Percentiles rank a stretch among this genome's conserved stretches.
phyloP scores from a whole-genome alignment of 2,888 invertebrate species.

The Halictus ligatus region DNA sequence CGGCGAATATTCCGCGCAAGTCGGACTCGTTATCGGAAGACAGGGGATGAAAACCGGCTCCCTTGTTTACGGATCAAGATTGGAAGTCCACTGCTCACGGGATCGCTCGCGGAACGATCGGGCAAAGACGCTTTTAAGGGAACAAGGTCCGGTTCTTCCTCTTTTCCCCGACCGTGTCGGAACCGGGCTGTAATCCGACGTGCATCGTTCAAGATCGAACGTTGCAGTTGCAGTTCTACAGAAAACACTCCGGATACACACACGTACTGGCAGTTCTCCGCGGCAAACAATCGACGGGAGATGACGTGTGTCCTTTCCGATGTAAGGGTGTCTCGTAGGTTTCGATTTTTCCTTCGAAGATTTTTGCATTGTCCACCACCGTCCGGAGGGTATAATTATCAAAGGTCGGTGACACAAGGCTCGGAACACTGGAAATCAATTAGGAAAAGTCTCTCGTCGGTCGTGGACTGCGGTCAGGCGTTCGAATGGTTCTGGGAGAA shows the following conservation, averaged over 20 bases:
- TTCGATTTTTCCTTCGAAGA: not conserved
- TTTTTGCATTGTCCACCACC: no score
- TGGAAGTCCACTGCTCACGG: not conserved
- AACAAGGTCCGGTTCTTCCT: not conserved
- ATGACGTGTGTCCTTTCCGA: not conserved
- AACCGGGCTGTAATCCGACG: not conserved
- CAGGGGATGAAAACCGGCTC: not conserved
- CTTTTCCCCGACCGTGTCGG: not conserved
- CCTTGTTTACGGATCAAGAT: constrained; percentile 7
- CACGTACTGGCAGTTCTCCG: not conserved
- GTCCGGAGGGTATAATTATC: no score
- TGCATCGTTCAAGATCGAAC: not conserved
- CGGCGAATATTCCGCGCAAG: not conserved
- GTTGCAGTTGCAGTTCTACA: not conserved
- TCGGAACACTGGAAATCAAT: not conserved
- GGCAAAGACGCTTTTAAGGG: not conserved
- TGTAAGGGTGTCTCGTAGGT: not conserved
- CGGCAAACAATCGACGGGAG: not conserved
- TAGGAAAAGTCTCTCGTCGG: not conserved
- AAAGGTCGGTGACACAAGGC: not conserved
- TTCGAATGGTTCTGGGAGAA: not conserved
- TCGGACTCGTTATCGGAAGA: not conserved
- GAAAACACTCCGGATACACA: not conserved
- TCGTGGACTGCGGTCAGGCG: not conserved
- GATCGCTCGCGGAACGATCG: not conserved